Percentiles rank a stretch among this genome's conserved stretches.
Evolutionary conservation across 92 coral and sea anemone genomes (phyloP).

Genomic region (Ricordea florida): DNA sequence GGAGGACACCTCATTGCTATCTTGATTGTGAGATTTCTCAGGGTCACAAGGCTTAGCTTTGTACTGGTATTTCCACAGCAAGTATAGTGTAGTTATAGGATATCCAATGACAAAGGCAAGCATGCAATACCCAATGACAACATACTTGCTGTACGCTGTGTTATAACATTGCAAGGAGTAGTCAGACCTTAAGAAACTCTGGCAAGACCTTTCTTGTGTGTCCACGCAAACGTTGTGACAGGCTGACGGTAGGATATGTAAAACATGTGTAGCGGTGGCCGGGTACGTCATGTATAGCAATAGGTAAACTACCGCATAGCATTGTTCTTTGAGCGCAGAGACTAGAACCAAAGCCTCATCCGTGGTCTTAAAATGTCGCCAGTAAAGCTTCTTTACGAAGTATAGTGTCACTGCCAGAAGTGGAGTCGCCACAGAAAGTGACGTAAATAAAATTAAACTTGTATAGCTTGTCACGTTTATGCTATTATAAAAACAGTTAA

Average conservation of each 20-base stretch:
- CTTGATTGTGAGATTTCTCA: slow-evolving; percentile 29
- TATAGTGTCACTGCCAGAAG: background rate
- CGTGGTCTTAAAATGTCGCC: background rate
- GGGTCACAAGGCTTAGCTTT: slow-evolving; percentile 12
- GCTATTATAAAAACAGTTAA: slow-evolving; percentile 24
- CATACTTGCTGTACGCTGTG: slow-evolving; percentile 12
- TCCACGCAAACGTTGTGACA: slow-evolving; percentile 48
- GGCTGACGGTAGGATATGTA: slow-evolving; percentile 25
- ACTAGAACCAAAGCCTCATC: background rate
- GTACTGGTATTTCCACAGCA: background rate
- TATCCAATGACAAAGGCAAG: slow-evolving; percentile 13
- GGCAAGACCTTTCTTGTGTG: background rate
- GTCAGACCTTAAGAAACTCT: slow-evolving; percentile 14
- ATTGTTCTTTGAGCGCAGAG: background rate
- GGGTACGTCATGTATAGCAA: slow-evolving; percentile 39
- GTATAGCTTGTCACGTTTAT: slow-evolving; percentile 14
- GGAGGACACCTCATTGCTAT: slow-evolving; percentile 1
- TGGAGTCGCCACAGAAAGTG: background rate
- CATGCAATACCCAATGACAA: background rate
- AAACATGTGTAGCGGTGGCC: slow-evolving; percentile 12
- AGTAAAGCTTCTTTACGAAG: background rate
- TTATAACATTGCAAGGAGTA: slow-evolving; percentile 29
- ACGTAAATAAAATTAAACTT: background rate
- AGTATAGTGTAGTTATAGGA: slow-evolving; percentile 13
- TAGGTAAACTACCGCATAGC: slow-evolving; percentile 13